Conservation (phyloP, 2,888 invertebrate species). For the Diogma glabrata region DNA sequence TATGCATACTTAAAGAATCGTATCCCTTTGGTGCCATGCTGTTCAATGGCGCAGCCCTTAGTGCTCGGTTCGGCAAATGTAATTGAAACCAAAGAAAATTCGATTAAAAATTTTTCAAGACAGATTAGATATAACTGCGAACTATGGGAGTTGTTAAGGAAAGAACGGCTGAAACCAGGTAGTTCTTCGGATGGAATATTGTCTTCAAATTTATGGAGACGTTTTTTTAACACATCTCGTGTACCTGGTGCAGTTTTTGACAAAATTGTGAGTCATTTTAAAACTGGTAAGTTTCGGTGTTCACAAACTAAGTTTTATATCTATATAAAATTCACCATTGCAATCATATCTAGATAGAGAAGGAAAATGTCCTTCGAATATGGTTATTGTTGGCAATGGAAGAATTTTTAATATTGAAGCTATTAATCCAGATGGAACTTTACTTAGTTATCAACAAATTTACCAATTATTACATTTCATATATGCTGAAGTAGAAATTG, state of each 20-base stretch:
- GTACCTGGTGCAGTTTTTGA: slow-evolving; percentile 37
- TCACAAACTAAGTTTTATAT: too few relatives aligned
- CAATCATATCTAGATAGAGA: too few relatives aligned
- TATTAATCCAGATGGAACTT: slow-evolving; percentile 33
- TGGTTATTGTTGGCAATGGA: slow-evolving; percentile 41
- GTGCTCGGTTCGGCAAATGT: slow-evolving; percentile 27
- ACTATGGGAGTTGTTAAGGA: slow-evolving; percentile 39
- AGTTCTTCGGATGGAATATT: slow-evolving; percentile 31
- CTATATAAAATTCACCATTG: too few relatives aligned
- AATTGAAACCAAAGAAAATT: slow-evolving; percentile 26
- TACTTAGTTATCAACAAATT: slow-evolving; percentile 36
- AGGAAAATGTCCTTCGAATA: slow-evolving; percentile 37
- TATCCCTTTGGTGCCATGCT: slow-evolving; percentile 39
- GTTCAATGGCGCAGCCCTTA: slow-evolving; percentile 38
- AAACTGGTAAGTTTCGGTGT: too few relatives aligned
- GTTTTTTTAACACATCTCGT: slow-evolving; percentile 41
- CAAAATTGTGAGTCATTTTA: slow-evolving; percentile 33
- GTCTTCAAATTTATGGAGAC: slow-evolving; percentile 39
- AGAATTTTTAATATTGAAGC: slow-evolving; percentile 39
- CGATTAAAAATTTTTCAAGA: slow-evolving; percentile 23
- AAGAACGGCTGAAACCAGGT: slow-evolving; percentile 32
- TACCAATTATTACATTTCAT: slow-evolving; percentile 34
- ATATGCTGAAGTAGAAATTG: slow-evolving; percentile 34
- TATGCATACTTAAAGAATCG: slow-evolving; percentile 41
- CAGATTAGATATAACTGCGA: slow-evolving; percentile 28